These are phyloP conservation scores for Actinia tenebrosa DNA, from an alignment of 64 coral and sea anemone species.

Conservation along the genomic window DNA sequence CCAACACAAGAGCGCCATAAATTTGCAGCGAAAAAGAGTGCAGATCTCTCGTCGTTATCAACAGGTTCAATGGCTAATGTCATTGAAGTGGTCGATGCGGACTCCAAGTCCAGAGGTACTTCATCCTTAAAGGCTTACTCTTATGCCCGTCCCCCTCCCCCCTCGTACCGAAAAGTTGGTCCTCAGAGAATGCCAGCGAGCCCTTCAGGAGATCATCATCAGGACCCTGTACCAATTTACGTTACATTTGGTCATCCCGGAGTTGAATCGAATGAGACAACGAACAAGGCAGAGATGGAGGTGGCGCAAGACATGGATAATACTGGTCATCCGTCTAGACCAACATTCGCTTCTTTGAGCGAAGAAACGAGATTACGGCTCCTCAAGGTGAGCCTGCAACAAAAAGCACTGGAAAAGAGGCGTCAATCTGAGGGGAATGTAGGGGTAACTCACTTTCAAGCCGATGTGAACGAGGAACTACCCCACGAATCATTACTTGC, in stretches of 20 bases:
- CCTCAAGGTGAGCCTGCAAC: slow-evolving; percentile 73
- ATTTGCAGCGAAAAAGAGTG: slow-evolving; percentile 15
- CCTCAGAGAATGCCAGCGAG: slow-evolving; percentile 40
- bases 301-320: not conserved
- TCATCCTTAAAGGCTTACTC: slow-evolving; percentile 80
- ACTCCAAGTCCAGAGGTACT: slow-evolving; percentile 44
- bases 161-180: slow-evolving; percentile 77
- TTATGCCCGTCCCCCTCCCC: slow-evolving; percentile 87
- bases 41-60: slow-evolving; percentile 8
- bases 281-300: not conserved
- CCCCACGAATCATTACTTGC: slow-evolving; percentile 16
- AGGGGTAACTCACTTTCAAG: not conserved
- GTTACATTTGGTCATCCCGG: not conserved
- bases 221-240: not conserved
- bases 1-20: slow-evolving; percentile 38
- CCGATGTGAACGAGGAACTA: slow-evolving; percentile 31
- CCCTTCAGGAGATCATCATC: not conserved
- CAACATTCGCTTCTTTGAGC: slow-evolving; percentile 70
- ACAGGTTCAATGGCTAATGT: slow-evolving; percentile 19
- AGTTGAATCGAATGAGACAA: not conserved
- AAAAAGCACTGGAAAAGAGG: slow-evolving; percentile 90
- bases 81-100: slow-evolving; percentile 44
- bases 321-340: slow-evolving; percentile 26
- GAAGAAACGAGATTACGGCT: slow-evolving; percentile 76
- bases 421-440: slow-evolving; percentile 31